Evolutionary conservation across 2,888 invertebrate species (phyloP).

Genomic region (Petrophora chlorosata): DNA sequence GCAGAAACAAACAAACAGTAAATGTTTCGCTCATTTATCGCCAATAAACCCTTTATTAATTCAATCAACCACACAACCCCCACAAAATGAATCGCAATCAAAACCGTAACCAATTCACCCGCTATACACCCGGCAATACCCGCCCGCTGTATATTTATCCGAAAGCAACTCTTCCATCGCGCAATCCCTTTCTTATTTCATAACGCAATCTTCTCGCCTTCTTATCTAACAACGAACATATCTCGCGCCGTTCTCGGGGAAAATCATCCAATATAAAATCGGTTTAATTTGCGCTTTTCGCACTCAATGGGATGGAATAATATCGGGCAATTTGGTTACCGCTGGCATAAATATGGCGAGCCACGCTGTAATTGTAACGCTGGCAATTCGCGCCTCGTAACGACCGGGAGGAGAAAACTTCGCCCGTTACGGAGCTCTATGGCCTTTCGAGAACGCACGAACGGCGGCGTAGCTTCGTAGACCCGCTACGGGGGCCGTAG

Average conservation of each 20-base stretch:
- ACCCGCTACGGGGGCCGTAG: slow-evolving; percentile 18
- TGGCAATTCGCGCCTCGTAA: slow-evolving; percentile 82
- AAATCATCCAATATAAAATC: slow-evolving; percentile 84
- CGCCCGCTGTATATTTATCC: slow-evolving; percentile 56
- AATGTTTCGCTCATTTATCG: slow-evolving; percentile 18
- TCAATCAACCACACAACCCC: slow-evolving; percentile 44
- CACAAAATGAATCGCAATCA: slow-evolving; percentile 60
- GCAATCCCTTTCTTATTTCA: slow-evolving; percentile 82
- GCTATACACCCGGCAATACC: slow-evolving; percentile 25
- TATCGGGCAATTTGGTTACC: slow-evolving; percentile 84
- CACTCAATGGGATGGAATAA: slow-evolving; percentile 84
- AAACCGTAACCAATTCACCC: slow-evolving; percentile 54
- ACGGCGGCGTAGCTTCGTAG: slow-evolving; percentile 28
- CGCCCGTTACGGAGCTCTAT: slow-evolving; percentile 70
- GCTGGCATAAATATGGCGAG: slow-evolving; percentile 82
- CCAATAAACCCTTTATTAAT: slow-evolving; percentile 31
- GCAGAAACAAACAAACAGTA: slow-evolving; percentile 19
- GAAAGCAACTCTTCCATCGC: slow-evolving; percentile 75
- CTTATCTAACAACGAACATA: slow-evolving; percentile 82
- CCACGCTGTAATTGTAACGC: slow-evolving; percentile 82
- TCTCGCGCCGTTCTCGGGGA: slow-evolving; percentile 79
- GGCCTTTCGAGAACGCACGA: slow-evolving; percentile 47
- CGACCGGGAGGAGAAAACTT: slow-evolving; percentile 80
- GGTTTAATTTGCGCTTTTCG: slow-evolving; percentile 84
- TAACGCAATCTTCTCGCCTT: slow-evolving; percentile 80